Base-by-base conservation (phyloP, 2,113 vertebrate species). In the Ibidorhyncha struthersii region DNA sequence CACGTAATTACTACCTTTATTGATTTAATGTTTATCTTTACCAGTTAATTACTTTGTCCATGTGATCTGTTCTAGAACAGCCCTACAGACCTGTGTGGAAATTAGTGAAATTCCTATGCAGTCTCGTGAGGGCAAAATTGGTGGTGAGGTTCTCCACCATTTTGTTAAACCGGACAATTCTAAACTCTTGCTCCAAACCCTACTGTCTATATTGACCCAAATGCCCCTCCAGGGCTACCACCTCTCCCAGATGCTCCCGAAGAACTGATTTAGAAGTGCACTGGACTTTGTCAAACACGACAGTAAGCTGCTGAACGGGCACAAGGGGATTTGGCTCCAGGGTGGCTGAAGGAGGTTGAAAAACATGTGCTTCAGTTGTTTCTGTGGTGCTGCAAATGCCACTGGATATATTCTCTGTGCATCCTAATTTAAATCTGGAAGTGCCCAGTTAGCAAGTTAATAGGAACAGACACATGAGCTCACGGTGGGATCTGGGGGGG, bases 401-500 rank as follows among this genome's bases (percentile, higher is more conserved):
- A 1, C 53, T 83, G 0, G 0, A 32, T 41, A n/a, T 15, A 67
- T 26, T 78, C 50, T 43, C 61, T 67, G 29, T 1, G 2, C 38
- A 59, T 79, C 20, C n/a, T 67, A 14, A 67, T 47, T 66, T 29
- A 52, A 49, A 87, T 34, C 43, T 49, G 18, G 43, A 40, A 82
- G 16, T 40, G 27, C 18, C 21, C 23, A 4, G 32, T 9, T 84
- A 2, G 2, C 19, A 76, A 19, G 40, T 63, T 40, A 84, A 30
- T 27, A 67, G 86, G 81, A 81, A 47, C 3, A 67, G 18, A 36
- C 23, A 52, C 22, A 40, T 72, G 53, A 91, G 40, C 36, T 87
- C 36, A 27, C 0, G 1, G 30, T 27, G 15, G 38, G 73, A 34
- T 72, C 12, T 91, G 27, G 27, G 6, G 6, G 40, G 34, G 27